Evolutionary conservation across 2,797 vertebrate genomes (phyloP).

Genomic region (Pristis pectinata): DNA sequence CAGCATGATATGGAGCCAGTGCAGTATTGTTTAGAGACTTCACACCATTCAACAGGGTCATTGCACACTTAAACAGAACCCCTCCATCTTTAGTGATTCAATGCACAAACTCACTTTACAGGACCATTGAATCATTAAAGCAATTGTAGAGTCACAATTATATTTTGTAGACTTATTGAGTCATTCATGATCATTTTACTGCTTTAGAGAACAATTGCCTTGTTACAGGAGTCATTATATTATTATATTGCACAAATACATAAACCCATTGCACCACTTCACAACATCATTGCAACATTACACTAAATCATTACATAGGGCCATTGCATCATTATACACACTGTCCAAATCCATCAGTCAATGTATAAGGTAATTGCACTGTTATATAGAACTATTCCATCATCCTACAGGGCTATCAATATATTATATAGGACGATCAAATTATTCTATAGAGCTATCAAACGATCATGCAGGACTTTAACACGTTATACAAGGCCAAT

Average conservation of each 20-base stretch:
- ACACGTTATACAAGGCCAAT: not conserved
- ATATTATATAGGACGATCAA: constrained; percentile 28
- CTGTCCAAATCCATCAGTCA: not conserved
- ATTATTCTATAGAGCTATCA: not conserved
- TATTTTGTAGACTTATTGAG: not conserved
- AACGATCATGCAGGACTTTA: not conserved
- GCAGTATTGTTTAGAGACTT: not conserved
- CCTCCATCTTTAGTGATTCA: not conserved
- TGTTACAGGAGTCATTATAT: not conserved
- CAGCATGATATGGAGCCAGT: not conserved
- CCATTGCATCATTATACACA: not conserved
- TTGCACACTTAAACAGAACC: not conserved
- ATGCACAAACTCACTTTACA: not conserved
- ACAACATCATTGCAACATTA: not conserved
- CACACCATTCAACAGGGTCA: not conserved
- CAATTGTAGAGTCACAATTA: not conserved
- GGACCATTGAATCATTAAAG: not conserved
- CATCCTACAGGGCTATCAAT: not conserved
- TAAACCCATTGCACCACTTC: not conserved
- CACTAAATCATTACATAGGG: not conserved
- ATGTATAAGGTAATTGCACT: not conserved
- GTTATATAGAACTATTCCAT: not conserved
- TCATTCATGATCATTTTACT: not conserved
- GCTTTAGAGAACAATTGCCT: not conserved
- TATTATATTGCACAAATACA: not conserved